Evolutionary conservation across 1,140 invertebrate genomes (phyloP).

Genomic region (Neodiprion pinetum): DNA sequence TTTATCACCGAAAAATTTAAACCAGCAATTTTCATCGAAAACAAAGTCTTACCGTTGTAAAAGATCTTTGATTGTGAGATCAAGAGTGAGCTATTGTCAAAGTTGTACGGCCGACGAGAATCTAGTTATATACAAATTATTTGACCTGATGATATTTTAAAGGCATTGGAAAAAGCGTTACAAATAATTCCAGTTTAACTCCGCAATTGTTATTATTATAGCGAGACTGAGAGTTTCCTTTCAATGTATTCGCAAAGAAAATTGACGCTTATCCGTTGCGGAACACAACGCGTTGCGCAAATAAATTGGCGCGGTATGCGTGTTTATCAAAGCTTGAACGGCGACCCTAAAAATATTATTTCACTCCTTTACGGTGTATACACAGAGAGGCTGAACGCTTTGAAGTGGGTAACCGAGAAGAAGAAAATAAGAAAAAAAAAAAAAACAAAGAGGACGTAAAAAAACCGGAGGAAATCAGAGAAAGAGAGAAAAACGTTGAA

Average conservation of each 20-base stretch:
- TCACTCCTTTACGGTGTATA: background rate
- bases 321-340: conserved; percentile 2
- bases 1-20: too few relatives aligned
- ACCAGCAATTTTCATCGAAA: too few relatives aligned
- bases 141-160: too few relatives aligned
- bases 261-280: background rate
- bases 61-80: too few relatives aligned
- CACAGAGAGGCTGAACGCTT: background rate
- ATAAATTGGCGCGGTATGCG: too few relatives aligned
- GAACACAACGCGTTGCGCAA: background rate
- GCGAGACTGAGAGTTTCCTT: background rate
- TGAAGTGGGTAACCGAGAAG: background rate
- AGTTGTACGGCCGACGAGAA: too few relatives aligned
- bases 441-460: background rate
- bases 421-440: background rate
- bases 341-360: background rate
- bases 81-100: too few relatives aligned
- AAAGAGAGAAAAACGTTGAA: background rate
- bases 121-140: too few relatives aligned
- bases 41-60: too few relatives aligned
- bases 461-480: background rate
- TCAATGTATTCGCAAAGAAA: background rate
- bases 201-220: too few relatives aligned
- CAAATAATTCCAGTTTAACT: too few relatives aligned
- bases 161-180: too few relatives aligned